These are phyloP conservation scores for Muscicapa comitata DNA, from an alignment of 2,797 vertebrate species.

Conservation along the genomic window DNA sequence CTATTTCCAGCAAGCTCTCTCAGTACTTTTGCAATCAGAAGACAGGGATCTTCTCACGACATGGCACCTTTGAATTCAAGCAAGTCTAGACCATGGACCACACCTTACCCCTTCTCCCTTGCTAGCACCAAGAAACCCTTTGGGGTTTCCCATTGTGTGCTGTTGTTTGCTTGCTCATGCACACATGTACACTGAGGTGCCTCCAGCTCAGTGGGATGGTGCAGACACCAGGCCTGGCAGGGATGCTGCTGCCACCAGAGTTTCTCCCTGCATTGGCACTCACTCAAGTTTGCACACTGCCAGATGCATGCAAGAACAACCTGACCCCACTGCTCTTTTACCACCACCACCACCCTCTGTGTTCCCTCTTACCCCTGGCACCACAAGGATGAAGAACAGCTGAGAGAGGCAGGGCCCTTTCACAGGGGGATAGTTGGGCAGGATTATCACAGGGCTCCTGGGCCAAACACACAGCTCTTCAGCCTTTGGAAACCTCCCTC, in stretches of 20 bases:
- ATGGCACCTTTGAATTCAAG: not conserved
- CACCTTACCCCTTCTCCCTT: not conserved
- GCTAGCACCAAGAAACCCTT: not conserved
- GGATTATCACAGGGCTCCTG: not conserved
- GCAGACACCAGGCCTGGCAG: not conserved
- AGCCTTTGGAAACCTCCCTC: not conserved
- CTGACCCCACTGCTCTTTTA: not conserved
- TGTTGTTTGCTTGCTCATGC: not conserved
- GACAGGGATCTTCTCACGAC: not conserved
- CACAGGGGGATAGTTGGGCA: not conserved
- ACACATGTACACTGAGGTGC: not conserved
- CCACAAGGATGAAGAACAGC: not conserved
- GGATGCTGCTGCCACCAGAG: not conserved
- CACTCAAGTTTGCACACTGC: not conserved
- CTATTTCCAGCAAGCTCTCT: not conserved
- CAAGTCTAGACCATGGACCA: accelerated
- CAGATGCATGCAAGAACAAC: not conserved
- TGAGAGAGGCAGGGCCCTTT: not conserved
- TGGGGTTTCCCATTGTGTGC: accelerated
- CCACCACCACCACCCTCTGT: no score
- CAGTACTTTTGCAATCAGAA: not conserved
- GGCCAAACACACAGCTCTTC: not conserved
- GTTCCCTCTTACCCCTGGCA: not conserved
- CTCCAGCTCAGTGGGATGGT: not conserved
- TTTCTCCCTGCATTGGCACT: not conserved